Base-by-base conservation (phyloP, 2,888 invertebrate genomes). In the Caenorhabditis sp. region DNA sequence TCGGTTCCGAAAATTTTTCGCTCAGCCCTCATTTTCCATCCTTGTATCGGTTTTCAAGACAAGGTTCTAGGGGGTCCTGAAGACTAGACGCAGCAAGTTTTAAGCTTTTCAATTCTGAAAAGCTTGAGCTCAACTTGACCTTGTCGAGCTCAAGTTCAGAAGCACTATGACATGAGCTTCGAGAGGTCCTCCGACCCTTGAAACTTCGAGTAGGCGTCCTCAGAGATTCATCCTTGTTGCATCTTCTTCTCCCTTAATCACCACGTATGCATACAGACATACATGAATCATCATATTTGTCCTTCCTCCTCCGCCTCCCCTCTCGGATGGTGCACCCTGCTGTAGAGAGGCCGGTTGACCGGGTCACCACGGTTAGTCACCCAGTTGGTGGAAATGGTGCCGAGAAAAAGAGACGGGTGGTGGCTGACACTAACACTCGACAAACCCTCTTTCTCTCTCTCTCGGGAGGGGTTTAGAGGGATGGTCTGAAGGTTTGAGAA, bases 381-480 rank as follows among this genome's bases (percentile, higher is more conserved):
- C 19, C 19, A 2, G 35, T 8, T 47, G 16, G n/a, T 16, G 44
- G 16, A 26, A 16, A 38, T n/a, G 24, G 22, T 19, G 41, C 35
- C 19, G n/a, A 5, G n/a, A n/a, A n/a, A n/a, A n/a, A n/a, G n/a
- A n/a, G 16, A 47, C n/a, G 49, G 49, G 12, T 58, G 35, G 31
- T 59, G 61, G 22, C 24, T 41, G 61, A 61, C 41, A 31, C 28
- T 54, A 54, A n/a, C 38, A 38, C 38, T 38, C 38, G 12, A 22
- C 54, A 54, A 3, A 38, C 59, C 35, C 59, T 38, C 59, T 19
- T 7, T 19, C 38, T 2, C 61, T 22, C 19, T 12, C 38, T 31
- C 19, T 24, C n/a, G 38, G 54, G n/a, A n/a, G n/a, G 35, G 68
- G 68, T 68, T 66, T 35, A 26, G 26, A 54, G 24, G n/a, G 68